These are phyloP conservation scores for Lytechinus pictus DNA, from an alignment of 35 echinoderm and acorn worm species.

Conservation along the genomic window DNA sequence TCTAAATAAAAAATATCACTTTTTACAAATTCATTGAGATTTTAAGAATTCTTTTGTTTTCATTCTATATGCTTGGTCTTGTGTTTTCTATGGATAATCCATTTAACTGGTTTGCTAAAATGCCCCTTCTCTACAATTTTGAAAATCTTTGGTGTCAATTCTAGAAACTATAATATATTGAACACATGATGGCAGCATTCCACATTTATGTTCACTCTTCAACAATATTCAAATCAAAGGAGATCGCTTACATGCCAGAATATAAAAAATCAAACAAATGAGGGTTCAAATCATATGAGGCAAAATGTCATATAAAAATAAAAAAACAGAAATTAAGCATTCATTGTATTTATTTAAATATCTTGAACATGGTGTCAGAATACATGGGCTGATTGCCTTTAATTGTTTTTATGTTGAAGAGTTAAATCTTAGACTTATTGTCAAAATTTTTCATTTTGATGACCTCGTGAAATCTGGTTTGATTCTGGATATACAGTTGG, in stretches of 20 bases:
- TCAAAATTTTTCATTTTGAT: background rate
- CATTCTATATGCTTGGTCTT: too few species aligned
- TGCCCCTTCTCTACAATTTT: background rate
- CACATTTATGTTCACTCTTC: background rate
- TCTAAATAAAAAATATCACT: too few species aligned
- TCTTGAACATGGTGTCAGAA: too few species aligned
- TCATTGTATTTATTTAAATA: background rate
- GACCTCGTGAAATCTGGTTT: background rate
- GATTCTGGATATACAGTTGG: background rate
- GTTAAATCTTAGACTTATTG: background rate
- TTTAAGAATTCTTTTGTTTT: too few species aligned
- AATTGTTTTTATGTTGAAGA: too few species aligned
- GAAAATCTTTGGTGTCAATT: background rate
- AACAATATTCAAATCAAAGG: background rate
- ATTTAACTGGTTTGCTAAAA: too few species aligned
- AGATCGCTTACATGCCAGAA: background rate
- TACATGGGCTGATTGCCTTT: too few species aligned
- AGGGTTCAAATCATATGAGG: too few species aligned
- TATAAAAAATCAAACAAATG: background rate
- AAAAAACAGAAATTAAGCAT: background rate
- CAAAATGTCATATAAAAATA: background rate
- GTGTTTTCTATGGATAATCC: too few species aligned
- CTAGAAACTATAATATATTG: background rate
- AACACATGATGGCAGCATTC: slow-evolving; percentile 24
- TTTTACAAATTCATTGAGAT: too few species aligned